Conservation (phyloP, 2,113 vertebrate genomes). For the Sminthopsis crassicaudata region DNA sequence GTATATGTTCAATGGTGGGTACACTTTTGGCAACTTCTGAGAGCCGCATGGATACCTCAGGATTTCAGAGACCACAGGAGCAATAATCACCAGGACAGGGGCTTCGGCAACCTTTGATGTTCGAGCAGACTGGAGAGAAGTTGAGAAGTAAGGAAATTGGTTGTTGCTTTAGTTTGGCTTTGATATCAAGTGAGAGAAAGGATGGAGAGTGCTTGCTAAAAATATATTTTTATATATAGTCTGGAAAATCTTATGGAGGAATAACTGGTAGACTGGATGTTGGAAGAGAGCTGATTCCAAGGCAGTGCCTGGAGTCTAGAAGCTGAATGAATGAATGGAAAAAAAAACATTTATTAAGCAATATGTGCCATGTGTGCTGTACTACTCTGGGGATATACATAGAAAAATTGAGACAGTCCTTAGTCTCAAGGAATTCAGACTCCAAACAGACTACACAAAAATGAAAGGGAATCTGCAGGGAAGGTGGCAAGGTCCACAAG, state of each 20-base stretch:
- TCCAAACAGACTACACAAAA: neutral
- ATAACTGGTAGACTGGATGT: slow-evolving; percentile 6
- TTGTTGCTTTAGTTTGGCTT: neutral
- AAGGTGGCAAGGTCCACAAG: neutral
- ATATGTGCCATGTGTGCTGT: neutral
- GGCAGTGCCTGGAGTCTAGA: neutral
- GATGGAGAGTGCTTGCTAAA: slow-evolving; percentile 21
- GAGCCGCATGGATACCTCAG: slow-evolving; percentile 10
- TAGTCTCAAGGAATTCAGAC: neutral
- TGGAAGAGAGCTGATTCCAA: slow-evolving; percentile 49
- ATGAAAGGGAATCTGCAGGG: neutral
- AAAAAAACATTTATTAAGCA: neutral
- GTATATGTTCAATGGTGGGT: slow-evolving; percentile 30
- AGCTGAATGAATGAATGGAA: neutral
- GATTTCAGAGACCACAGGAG: slow-evolving; percentile 15
- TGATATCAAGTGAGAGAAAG: neutral
- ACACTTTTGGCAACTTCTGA: slow-evolving; percentile 17
- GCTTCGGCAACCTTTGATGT: neutral
- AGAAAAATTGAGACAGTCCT: neutral
- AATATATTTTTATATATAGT: slow-evolving; percentile 9
- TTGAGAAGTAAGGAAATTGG: slow-evolving; percentile 4
- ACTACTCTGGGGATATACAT: neutral
- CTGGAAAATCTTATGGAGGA: neutral
- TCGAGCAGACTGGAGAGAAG: neutral
- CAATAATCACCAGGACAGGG: slow-evolving; percentile 6